These are phyloP conservation scores for Buathra laborator DNA, from an alignment of 2,888 invertebrate genomes.

Conservation along the genomic window DNA sequence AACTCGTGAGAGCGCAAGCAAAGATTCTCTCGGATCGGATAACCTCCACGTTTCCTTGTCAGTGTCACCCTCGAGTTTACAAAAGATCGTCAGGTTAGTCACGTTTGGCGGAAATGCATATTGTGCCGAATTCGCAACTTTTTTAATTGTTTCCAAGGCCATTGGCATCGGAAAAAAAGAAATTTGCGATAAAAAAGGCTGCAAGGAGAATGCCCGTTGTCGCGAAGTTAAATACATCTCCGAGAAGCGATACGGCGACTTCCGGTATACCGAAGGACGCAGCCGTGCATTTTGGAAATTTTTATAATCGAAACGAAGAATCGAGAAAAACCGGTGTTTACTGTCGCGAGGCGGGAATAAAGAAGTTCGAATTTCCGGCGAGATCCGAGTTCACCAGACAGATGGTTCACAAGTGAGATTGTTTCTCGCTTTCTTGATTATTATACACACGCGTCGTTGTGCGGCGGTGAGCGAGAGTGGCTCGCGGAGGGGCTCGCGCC, in stretches of 20 bases:
- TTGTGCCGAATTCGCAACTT: background rate
- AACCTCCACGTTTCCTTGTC: constrained; percentile 55
- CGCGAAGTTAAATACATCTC: background rate
- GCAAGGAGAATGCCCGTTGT: constrained; percentile 39
- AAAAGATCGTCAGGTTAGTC: constrained; percentile 39
- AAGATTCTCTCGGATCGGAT: constrained; percentile 43
- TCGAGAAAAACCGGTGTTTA: constrained; percentile 1
- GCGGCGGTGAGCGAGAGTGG: background rate
- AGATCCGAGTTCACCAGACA: constrained; percentile 76
- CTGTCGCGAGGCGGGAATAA: constrained; percentile 51
- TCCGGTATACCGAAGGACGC: constrained; percentile 71
- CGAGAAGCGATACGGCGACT: constrained; percentile 25
- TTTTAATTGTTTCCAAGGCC: constrained; percentile 10
- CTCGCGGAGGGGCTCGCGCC: constrained; percentile 31
- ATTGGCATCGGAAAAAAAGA: background rate
- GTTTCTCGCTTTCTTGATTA: constrained; percentile 45
- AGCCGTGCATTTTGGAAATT: constrained; percentile 77
- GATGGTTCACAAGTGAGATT: constrained; percentile 77
- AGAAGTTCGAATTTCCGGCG: constrained; percentile 48
- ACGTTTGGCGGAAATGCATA: background rate
- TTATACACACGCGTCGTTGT: too few relatives aligned
- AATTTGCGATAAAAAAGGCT: constrained; percentile 3
- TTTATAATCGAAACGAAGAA: constrained; percentile 68
- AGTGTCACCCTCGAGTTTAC: constrained; percentile 47
- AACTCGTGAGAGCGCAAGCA: constrained; percentile 26